phyloP scores from a whole-genome alignment of 2,113 vertebrate species.

The Lagopus leucura region DNA sequence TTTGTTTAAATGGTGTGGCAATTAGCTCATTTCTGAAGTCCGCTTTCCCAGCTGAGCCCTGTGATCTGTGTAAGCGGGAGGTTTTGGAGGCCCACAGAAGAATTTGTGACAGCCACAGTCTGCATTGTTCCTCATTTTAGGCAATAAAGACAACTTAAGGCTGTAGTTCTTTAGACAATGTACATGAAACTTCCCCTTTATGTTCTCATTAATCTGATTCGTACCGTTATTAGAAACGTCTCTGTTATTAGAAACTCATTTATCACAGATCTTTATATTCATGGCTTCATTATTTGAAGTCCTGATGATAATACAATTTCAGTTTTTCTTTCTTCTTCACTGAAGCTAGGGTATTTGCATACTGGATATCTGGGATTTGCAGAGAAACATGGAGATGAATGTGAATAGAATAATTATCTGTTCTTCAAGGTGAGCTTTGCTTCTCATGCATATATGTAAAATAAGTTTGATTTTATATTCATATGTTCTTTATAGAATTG shows the following conservation, averaged over 20 bases:
- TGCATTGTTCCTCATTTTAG: conserved; percentile 23
- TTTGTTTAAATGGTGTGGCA: background rate
- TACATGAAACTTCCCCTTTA: background rate
- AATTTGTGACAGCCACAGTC: background rate
- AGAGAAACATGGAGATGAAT: conserved; percentile 51
- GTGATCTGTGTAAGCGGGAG: background rate
- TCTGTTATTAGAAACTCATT: conserved; percentile 48
- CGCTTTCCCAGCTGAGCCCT: background rate
- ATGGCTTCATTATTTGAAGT: conserved; percentile 46
- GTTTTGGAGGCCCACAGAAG: background rate
- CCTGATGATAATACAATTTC: conserved; percentile 44
- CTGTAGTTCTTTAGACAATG: background rate
- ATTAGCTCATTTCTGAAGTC: conserved; percentile 2
- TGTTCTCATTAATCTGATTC: conserved; percentile 38
- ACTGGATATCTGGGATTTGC: conserved; percentile 50
- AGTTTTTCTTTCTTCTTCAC: conserved; percentile 35
- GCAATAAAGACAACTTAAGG: background rate
- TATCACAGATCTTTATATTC: conserved; percentile 57
- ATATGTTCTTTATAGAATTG: conserved; percentile 24
- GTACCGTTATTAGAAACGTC: conserved; percentile 12
- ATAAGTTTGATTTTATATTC: conserved; percentile 7
- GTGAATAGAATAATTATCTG: conserved; percentile 53
- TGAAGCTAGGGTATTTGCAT: conserved; percentile 53
- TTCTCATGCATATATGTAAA: conserved; percentile 38
- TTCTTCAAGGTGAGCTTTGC: conserved; percentile 55